Percentiles rank a stretch among this genome's conserved stretches.
phyloP scores from a whole-genome alignment of 2,797 vertebrate genomes.

The Pogoniulus pusillus region DNA sequence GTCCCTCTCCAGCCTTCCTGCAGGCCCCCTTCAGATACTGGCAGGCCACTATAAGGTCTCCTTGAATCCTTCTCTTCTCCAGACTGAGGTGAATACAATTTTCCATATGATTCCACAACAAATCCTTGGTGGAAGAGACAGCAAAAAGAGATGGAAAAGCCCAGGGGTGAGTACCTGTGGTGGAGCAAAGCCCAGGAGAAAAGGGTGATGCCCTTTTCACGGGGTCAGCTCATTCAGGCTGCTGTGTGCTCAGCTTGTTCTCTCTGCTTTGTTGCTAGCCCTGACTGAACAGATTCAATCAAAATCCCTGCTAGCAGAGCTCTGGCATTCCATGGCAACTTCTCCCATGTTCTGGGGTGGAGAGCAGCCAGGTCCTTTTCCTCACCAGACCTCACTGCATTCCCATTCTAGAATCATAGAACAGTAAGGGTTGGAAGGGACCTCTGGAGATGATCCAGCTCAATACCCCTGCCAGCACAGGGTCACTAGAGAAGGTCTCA shows the following conservation, averaged over 20 bases:
- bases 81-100: not conserved
- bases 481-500: too few relatives aligned
- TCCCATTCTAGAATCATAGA: not conserved
- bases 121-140: not conserved
- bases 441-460: too few relatives aligned
- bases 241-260: constrained; percentile 18
- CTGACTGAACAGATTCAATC: constrained; percentile 17
- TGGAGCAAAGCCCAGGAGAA: not conserved
- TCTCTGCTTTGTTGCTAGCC: constrained; percentile 8
- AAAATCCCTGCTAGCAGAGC: constrained; percentile 13
- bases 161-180: not conserved
- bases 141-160: not conserved
- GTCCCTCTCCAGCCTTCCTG: too few relatives aligned
- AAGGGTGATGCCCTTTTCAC: not conserved
- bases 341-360: not conserved
- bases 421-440: too few relatives aligned
- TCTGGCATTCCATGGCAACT: not conserved
- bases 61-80: too few relatives aligned
- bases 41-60: too few relatives aligned
- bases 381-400: fast-evolving
- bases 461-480: too few relatives aligned
- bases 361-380: not conserved
- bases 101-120: not conserved
- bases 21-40: too few relatives aligned
- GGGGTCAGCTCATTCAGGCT: not conserved